A percentile compares a stretch with the other conserved stretches of the same genome.
These are phyloP conservation scores for Chauna torquata DNA, from an alignment of 2,113 vertebrate genomes.

Conservation along the genomic window DNA sequence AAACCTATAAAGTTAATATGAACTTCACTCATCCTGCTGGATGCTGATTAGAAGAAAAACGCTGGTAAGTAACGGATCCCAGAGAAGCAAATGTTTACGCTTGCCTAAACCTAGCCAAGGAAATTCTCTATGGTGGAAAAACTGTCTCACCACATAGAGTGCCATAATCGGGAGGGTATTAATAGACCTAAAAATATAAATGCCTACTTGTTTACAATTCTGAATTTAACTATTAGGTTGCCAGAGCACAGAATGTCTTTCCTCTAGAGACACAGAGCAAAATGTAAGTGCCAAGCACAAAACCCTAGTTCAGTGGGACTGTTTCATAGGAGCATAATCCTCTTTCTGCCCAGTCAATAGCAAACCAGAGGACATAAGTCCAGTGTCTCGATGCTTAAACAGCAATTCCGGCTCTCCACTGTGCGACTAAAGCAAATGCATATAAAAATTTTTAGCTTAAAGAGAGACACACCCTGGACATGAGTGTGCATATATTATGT, in stretches of 20 bases:
- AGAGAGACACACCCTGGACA: not conserved
- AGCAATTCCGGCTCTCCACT: not conserved
- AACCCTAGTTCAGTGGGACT: not conserved
- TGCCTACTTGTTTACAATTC: conserved; percentile 47
- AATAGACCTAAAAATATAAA: conserved; percentile 72
- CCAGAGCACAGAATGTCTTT: not conserved
- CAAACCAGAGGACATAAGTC: not conserved
- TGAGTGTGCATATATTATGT: not conserved
- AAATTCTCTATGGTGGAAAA: conserved; percentile 79
- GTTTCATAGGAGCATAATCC: not conserved
- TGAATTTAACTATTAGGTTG: conserved; percentile 47
- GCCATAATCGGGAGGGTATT: conserved; percentile 63
- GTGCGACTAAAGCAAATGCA: not conserved
- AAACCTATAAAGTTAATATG: conserved; percentile 3
- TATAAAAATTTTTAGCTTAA: not conserved
- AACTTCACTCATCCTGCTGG: conserved; percentile 55
- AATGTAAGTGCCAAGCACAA: not conserved
- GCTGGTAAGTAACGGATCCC: conserved; percentile 58
- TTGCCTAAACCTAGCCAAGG: conserved; percentile 71
- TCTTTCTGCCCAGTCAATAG: not conserved
- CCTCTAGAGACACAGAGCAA: not conserved
- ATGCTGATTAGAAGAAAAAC: conserved; percentile 66
- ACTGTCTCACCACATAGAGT: conserved; percentile 51
- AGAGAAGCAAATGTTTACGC: conserved; percentile 74
- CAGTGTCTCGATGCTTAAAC: not conserved